A percentile compares a stretch with the other conserved stretches of the same genome.
Evolutionary conservation across 2,797 vertebrate species (phyloP).

Genomic region (Sebastes iracundus): DNA sequence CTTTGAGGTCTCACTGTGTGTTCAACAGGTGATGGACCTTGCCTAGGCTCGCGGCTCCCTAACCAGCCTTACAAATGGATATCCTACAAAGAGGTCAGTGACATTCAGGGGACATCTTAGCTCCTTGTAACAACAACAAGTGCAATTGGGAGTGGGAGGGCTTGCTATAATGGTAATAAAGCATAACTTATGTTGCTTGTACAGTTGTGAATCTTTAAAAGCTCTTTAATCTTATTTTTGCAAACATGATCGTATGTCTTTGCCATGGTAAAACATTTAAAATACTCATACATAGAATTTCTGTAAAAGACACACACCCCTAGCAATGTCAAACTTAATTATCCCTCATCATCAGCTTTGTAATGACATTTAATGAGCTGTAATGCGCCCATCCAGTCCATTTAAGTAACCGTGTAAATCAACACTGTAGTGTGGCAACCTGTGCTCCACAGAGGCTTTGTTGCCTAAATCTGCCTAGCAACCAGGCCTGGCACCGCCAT

Average conservation of each 20-base stretch:
- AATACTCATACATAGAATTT: neutral
- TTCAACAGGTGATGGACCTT: constrained; percentile 89
- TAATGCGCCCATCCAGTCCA: neutral
- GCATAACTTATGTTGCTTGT: neutral
- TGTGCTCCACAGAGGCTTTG: neutral
- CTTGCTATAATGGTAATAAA: neutral
- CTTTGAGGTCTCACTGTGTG: constrained; percentile 41
- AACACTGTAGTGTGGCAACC: neutral
- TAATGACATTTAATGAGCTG: neutral
- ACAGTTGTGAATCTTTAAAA: neutral
- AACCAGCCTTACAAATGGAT: constrained; percentile 97
- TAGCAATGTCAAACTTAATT: neutral
- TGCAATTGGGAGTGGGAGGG: neutral
- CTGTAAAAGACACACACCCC: neutral
- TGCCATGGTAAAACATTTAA: neutral
- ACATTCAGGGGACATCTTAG: neutral
- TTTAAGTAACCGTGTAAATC: neutral
- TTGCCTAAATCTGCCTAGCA: neutral
- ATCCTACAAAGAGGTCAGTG: constrained; percentile 95
- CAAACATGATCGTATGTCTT: neutral
- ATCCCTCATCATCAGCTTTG: neutral
- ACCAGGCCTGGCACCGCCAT: neutral
- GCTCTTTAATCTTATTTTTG: neutral
- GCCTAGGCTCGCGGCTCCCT: constrained; percentile 93
- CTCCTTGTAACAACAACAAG: neutral